Percentiles rank a stretch among this genome's conserved stretches.
phyloP scores from a whole-genome alignment of 2,113 vertebrate genomes.

The Platycercus adscitus region DNA sequence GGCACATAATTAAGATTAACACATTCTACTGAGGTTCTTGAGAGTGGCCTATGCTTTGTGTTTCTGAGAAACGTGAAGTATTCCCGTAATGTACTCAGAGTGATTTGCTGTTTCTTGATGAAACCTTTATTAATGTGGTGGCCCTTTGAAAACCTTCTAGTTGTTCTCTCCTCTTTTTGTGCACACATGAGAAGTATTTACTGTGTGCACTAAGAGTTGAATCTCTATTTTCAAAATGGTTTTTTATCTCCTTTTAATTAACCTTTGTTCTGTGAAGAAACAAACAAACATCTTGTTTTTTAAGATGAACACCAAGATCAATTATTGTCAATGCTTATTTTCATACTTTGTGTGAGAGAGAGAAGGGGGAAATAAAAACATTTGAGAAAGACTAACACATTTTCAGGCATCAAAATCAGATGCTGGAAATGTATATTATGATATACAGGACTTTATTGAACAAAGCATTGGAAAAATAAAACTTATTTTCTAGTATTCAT shows the following conservation, averaged over 20 bases:
- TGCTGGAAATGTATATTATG: neutral
- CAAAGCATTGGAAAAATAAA: neutral
- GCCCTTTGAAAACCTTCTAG: constrained; percentile 40
- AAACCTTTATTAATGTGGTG: constrained; percentile 15
- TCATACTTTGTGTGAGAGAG: fast-evolving
- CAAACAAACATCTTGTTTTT: neutral
- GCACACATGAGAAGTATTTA: neutral
- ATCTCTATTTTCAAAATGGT: neutral
- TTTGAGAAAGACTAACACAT: neutral
- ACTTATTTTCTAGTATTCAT: neutral
- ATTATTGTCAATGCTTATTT: neutral
- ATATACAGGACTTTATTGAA: neutral
- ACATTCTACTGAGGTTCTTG: constrained; percentile 13
- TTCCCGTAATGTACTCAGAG: neutral
- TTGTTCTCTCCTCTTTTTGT: neutral
- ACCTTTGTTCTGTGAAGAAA: neutral
- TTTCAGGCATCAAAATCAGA: neutral
- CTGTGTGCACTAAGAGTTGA: neutral
- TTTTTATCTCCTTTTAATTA: neutral
- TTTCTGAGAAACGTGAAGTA: constrained; percentile 49
- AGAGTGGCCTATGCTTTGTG: neutral
- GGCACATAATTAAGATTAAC: constrained; percentile 30
- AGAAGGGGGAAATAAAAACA: neutral
- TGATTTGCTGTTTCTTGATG: constrained; percentile 41
- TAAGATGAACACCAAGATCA: neutral